Evolutionary conservation across 2,113 vertebrate genomes (phyloP).

Genomic region (Albula glossodonta): DNA sequence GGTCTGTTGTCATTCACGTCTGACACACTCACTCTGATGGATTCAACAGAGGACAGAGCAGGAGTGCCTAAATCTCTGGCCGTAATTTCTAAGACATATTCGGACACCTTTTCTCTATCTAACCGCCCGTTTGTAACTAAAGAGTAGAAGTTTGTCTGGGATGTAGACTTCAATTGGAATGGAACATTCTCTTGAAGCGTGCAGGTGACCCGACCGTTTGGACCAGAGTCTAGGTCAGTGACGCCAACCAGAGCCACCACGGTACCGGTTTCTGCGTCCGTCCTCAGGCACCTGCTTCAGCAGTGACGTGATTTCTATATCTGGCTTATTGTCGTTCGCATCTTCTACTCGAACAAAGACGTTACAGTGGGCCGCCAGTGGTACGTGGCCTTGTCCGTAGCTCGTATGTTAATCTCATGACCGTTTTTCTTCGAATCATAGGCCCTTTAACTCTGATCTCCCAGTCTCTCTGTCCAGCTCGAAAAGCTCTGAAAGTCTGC

Average conservation of each 20-base stretch:
- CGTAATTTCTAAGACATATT: constrained; percentile 60
- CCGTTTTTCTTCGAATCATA: constrained; percentile 37
- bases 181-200: constrained; percentile 34
- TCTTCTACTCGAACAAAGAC: constrained; percentile 60
- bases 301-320: constrained; percentile 64
- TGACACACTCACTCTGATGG: constrained; percentile 48
- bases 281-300: constrained; percentile 48
- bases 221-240: constrained; percentile 52
- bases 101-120: constrained; percentile 54
- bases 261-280: constrained; percentile 58
- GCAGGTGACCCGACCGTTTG: constrained; percentile 60
- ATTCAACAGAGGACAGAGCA: constrained; percentile 45
- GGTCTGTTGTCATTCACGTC: constrained; percentile 62
- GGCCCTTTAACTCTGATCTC: constrained; percentile 49
- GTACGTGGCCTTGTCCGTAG: constrained; percentile 63
- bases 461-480: constrained; percentile 54
- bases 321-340: constrained; percentile 64
- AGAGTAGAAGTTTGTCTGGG: constrained; percentile 64
- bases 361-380: constrained; percentile 48
- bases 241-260: constrained; percentile 64
- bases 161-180: constrained; percentile 62
- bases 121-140: constrained; percentile 56
- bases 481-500: constrained; percentile 43
- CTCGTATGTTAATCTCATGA: constrained; percentile 41
- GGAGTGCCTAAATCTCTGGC: constrained; percentile 61